Evolutionary conservation across 2,888 invertebrate species (phyloP).

Genomic region (Hymenopus coronatus): DNA sequence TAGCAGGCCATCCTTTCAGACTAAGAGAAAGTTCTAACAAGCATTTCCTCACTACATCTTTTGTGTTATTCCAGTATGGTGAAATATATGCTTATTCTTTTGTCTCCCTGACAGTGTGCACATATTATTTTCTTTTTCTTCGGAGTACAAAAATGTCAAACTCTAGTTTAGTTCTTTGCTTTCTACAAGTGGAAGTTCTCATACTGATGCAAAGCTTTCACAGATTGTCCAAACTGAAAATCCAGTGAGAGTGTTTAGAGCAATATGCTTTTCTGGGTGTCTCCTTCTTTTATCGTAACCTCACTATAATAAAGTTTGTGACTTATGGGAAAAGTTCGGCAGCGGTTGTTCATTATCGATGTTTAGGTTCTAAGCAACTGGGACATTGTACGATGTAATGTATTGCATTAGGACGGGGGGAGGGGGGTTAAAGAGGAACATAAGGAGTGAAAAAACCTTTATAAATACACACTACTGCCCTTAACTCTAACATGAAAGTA

Average conservation of each 20-base stretch:
- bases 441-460: too few relatives aligned
- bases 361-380: too few relatives aligned
- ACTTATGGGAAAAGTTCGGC: too few relatives aligned
- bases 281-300: too few relatives aligned
- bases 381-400: too few relatives aligned
- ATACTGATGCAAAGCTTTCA: not conserved
- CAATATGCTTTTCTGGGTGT: too few relatives aligned
- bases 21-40: not conserved
- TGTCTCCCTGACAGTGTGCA: not conserved
- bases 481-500: too few relatives aligned
- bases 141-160: not conserved
- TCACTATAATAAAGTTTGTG: too few relatives aligned
- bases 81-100: not conserved
- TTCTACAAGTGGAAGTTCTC: not conserved
- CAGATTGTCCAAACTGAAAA: not conserved
- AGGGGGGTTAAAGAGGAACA: too few relatives aligned
- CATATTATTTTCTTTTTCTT: not conserved
- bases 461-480: too few relatives aligned
- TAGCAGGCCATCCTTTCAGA: not conserved
- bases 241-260: not conserved
- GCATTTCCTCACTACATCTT: not conserved
- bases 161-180: not conserved
- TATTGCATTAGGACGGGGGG: too few relatives aligned
- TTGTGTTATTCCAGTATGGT: not conserved
- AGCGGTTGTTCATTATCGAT: too few relatives aligned